Base-by-base conservation (phyloP, 2,797 vertebrate genomes). In the Gymnoscopelus braueri region DNA sequence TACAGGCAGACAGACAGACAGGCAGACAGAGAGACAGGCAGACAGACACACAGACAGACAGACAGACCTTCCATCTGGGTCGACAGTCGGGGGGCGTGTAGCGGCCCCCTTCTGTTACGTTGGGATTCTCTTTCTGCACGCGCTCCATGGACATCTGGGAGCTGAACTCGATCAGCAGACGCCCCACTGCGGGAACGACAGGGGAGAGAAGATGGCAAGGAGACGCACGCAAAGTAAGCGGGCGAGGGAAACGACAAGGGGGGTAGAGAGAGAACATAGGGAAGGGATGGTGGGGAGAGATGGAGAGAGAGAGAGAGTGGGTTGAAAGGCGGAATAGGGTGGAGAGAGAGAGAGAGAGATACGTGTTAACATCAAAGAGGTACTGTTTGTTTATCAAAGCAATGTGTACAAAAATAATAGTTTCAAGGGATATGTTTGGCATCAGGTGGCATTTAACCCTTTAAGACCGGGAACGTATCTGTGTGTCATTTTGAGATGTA, bases 71-170 rank as follows among this genome's bases (percentile, higher is more conserved):
- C 94, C 98, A 97, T 74, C 94, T 92, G 2, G 98, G 92, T 66
- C 92, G 84, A 78, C 98, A 99, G 92, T 99, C 98, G 0, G 90
- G 91, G 0, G 98, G 98, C 0, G 91, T 91, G 85, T 99, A 99
- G 81, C 95, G 96, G 39, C 97, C 98, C 0, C 98, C 98, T 64
- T 95, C 94, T 29, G 93, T 97, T 82, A 99, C 97, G 0, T 97
- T 97, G 0, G 97, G 97, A 87, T 99, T 99, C 87, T 99, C 97
- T 87, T 94, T 95, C 89, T 98, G 96, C 79, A 99, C 97, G 70
- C 95, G 94, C 77, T 99, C 97, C 95, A 99, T 96, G 55, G 95
- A 96, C 97, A 99, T 98, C 89, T 94, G 95, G 66, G 97, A 97
- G 88, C 96, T 96, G 90, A 99, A 99, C 91, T 99, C 98, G 1